Evolutionary conservation across 2,797 vertebrate species (phyloP).

Genomic region (Spinus olivaceus): DNA sequence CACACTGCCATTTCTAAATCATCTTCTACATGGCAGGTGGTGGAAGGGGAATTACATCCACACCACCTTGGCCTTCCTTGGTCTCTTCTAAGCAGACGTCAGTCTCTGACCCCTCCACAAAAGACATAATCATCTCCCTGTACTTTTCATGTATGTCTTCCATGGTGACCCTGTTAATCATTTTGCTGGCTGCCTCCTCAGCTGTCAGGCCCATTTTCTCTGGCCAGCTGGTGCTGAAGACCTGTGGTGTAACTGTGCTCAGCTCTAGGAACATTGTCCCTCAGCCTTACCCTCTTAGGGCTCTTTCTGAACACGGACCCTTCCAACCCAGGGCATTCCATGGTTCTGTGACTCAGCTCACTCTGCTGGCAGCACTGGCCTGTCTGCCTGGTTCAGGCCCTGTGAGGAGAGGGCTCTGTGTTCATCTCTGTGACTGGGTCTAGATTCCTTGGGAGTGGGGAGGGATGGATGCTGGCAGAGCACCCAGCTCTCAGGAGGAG

Average conservation of each 20-base stretch:
- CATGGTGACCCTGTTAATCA: neutral
- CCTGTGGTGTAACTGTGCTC: neutral
- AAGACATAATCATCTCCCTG: neutral
- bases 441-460: neutral
- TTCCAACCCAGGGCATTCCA: neutral
- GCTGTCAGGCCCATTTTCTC: neutral
- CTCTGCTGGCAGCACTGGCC: neutral
- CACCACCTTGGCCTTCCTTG: neutral
- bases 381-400: neutral
- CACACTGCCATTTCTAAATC: accelerated
- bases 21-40: accelerated
- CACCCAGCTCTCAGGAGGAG: neutral
- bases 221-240: neutral
- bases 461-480: neutral
- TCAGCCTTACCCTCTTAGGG: neutral
- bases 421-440: neutral
- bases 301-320: neutral
- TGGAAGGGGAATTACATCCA: neutral
- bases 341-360: neutral
- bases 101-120: neutral
- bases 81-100: neutral
- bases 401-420: neutral
- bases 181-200: neutral
- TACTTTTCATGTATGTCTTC: neutral
- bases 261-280: neutral